Evolutionary conservation across 2,113 vertebrate genomes (phyloP), one percentile per base, ranked within the genome.

Genomic region (Xyrauchen texanus): DNA sequence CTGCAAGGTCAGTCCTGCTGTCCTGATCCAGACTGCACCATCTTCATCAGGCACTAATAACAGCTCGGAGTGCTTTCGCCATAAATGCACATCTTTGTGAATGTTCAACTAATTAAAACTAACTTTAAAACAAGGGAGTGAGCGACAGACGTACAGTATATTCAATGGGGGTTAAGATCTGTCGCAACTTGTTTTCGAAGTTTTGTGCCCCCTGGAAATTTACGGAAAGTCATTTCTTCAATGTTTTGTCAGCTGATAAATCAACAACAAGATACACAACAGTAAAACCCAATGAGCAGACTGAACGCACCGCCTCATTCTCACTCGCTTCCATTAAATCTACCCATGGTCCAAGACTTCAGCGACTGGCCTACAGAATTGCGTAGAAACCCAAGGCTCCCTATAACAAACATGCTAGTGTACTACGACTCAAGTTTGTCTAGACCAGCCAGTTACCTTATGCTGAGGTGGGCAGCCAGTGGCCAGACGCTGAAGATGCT

Each of bases 401-500:
- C 8, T 49, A 16, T 34, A 34, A 1, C 21, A 34, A 34, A 34
- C 21, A 34, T 34, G 21, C 21, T 34, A 65, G 15, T 75, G n/a
- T 13, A n/a, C 34, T 58, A 58, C 45, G 65, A 8, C 12, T 15
- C 8, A 8, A 8, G 16, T 63, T 62, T 49, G 7, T 21, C 42
- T 11, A 3, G 1, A 57, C 44, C 45, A 11, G 42, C 6, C 42
- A 51, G 53, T 96, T 98, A 99, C 98, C 98, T 96, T 98, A 0
- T 93, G 92, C 90, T 92, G 94, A 88, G 90, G 95, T 83, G 94
- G 93, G 92, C 94, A 96, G 91, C 94, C 93, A 82, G 91, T 89
- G 90, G 96, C 95, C 89, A 98, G 92, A 81, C 93, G 94, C 91
- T 97, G 97, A 93, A 98, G 96, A 91, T 95, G 96, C 86, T 98